These are phyloP conservation scores for Tyrophagus putrescentiae DNA, from an alignment of 1,140 invertebrate genomes.

Conservation along the genomic window DNA sequence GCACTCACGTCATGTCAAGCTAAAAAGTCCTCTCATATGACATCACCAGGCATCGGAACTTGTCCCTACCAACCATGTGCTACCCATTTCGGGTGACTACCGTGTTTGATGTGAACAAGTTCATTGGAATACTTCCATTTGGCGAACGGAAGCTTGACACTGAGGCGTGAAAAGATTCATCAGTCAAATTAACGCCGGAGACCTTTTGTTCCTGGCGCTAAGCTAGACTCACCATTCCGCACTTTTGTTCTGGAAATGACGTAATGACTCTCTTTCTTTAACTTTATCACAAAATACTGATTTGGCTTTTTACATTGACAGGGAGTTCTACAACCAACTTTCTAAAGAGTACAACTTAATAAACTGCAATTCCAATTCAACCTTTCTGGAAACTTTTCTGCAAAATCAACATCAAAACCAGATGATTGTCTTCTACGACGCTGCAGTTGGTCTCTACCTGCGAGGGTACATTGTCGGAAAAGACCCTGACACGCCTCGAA, in stretches of 20 bases:
- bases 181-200: not conserved
- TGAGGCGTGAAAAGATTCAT: not conserved
- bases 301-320: not conserved
- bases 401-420: slow-evolving; percentile 3
- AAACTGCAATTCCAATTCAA: not conserved
- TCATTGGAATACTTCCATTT: slow-evolving; percentile 16
- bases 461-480: slow-evolving; percentile 3
- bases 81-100: not conserved
- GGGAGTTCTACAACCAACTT: not conserved
- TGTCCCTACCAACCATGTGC: not conserved
- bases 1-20: slow-evolving; percentile 10
- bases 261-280: not conserved
- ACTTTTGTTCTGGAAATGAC: slow-evolving; percentile 12
- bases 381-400: not conserved
- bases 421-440: slow-evolving; percentile 6
- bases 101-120: slow-evolving; percentile 1
- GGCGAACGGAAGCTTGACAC: slow-evolving; percentile 9
- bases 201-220: not conserved
- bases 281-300: not conserved
- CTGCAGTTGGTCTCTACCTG: not conserved
- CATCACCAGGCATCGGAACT: not conserved
- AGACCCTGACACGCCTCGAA: not conserved
- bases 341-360: not conserved
- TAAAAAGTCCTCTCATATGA: slow-evolving; percentile 4
- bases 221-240: slow-evolving; percentile 3